A percentile compares a stretch with the other conserved stretches of the same genome.
Conservation (phyloP, 2,888 invertebrate species). For the Brachynemurus nebulosus region DNA sequence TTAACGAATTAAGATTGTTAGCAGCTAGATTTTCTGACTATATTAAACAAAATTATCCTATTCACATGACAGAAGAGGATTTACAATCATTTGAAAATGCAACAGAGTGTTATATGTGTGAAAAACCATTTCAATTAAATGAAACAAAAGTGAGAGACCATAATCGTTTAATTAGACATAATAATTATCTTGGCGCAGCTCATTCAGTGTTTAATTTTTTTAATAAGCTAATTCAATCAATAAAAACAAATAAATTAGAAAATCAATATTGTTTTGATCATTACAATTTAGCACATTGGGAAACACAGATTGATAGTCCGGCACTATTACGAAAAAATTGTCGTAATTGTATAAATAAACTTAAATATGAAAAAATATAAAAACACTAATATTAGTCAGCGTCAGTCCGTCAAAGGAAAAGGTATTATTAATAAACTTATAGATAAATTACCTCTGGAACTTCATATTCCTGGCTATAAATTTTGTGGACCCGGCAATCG, state of each 20-base stretch:
- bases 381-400: too few relatives aligned
- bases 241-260: too few relatives aligned
- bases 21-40: not conserved
- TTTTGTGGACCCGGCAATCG: too few relatives aligned
- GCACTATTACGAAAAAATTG: not conserved
- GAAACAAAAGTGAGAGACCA: slow-evolving; percentile 7
- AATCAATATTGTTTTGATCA: too few relatives aligned
- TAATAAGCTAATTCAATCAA: too few relatives aligned
- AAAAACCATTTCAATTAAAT: slow-evolving; percentile 4
- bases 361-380: too few relatives aligned
- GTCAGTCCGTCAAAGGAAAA: too few relatives aligned
- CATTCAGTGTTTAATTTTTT: too few relatives aligned
- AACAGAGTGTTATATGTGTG: slow-evolving; percentile 11
- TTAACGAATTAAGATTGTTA: not conserved
- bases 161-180: slow-evolving; percentile 15
- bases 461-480: not conserved
- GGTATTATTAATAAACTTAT: not conserved
- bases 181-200: slow-evolving; percentile 12
- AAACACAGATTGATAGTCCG: slow-evolving; percentile 1
- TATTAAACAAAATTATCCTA: not conserved
- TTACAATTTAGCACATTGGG: too few relatives aligned
- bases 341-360: not conserved
- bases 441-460: slow-evolving; percentile 1
- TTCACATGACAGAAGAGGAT: slow-evolving; percentile 1
- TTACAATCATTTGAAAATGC: not conserved